These are phyloP conservation scores for Meteorus colon DNA, from an alignment of 2,888 invertebrate species.

Conservation along the genomic window DNA sequence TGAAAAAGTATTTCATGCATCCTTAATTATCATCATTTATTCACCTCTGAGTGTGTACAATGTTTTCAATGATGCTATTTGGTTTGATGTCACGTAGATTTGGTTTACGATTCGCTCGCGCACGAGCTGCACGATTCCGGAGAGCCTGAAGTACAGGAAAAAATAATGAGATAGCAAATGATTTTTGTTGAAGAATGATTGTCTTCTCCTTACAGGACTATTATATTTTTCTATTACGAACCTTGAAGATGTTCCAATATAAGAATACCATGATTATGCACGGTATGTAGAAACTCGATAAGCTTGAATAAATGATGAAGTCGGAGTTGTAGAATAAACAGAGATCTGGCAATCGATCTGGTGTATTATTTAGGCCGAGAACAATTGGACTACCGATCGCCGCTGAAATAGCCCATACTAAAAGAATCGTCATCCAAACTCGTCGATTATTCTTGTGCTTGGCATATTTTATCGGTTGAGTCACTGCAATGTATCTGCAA, in stretches of 20 bases:
- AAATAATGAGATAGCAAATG: slow-evolving; percentile 4
- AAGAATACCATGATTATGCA: slow-evolving; percentile 98
- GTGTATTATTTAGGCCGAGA: slow-evolving; percentile 95
- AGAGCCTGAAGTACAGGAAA: slow-evolving; percentile 80
- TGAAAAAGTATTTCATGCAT: background rate
- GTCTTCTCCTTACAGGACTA: background rate
- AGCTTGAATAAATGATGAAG: slow-evolving; percentile 97
- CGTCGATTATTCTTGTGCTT: slow-evolving; percentile 97
- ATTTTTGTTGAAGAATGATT: background rate
- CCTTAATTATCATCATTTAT: slow-evolving; percentile 48
- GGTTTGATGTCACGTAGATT: slow-evolving; percentile 82
- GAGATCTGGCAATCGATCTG: slow-evolving; percentile 85
- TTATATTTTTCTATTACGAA: slow-evolving; percentile 72
- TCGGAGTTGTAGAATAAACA: slow-evolving; percentile 98
- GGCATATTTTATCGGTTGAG: slow-evolving; percentile 98
- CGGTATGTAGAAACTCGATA: slow-evolving; percentile 99
- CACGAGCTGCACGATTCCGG: slow-evolving; percentile 88
- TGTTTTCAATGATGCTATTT: slow-evolving; percentile 91
- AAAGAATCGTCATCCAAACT: slow-evolving; percentile 94
- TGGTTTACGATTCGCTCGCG: slow-evolving; percentile 86
- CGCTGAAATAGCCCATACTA: slow-evolving; percentile 96
- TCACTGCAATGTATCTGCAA: slow-evolving; percentile 97
- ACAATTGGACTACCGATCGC: slow-evolving; percentile 98
- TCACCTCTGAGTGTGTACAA: slow-evolving; percentile 83
- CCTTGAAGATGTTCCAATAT: slow-evolving; percentile 98